Evolutionary conservation across 2,113 vertebrate species (phyloP).

Genomic region (Pelecanus crispus): DNA sequence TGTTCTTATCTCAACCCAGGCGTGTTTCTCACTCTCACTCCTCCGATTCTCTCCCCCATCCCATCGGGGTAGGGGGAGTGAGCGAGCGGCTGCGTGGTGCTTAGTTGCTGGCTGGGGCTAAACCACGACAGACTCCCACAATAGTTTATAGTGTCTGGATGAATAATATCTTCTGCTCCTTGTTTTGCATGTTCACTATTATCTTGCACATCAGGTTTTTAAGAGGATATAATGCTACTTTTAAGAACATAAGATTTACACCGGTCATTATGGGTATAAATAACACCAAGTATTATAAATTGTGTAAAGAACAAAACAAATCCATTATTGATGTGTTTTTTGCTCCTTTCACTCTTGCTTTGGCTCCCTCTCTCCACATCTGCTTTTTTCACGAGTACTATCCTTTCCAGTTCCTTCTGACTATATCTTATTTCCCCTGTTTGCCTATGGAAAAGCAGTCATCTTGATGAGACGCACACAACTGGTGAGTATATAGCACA

Average conservation of each 20-base stretch:
- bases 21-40: too few relatives aligned
- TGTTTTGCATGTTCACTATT: not conserved
- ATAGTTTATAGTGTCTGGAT: not conserved
- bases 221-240: not conserved
- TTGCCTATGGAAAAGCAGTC: not conserved
- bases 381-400: not conserved
- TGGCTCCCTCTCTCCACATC: not conserved
- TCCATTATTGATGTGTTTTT: not conserved
- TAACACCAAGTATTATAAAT: not conserved
- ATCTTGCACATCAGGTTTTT: not conserved
- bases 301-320: not conserved
- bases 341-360: not conserved
- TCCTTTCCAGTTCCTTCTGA: not conserved
- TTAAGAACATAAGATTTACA: not conserved
- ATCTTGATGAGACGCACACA: not conserved
- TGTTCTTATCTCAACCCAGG: too few relatives aligned
- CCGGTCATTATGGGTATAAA: not conserved
- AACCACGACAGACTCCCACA: not conserved
- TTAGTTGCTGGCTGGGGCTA: too few relatives aligned
- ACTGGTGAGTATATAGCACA: not conserved
- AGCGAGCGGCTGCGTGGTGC: too few relatives aligned
- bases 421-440: not conserved
- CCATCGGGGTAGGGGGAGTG: too few relatives aligned
- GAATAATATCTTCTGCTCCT: not conserved
- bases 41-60: too few relatives aligned